phyloP scores from a whole-genome alignment of 2,113 vertebrate genomes.

The Myxocyprinus asiaticus region DNA sequence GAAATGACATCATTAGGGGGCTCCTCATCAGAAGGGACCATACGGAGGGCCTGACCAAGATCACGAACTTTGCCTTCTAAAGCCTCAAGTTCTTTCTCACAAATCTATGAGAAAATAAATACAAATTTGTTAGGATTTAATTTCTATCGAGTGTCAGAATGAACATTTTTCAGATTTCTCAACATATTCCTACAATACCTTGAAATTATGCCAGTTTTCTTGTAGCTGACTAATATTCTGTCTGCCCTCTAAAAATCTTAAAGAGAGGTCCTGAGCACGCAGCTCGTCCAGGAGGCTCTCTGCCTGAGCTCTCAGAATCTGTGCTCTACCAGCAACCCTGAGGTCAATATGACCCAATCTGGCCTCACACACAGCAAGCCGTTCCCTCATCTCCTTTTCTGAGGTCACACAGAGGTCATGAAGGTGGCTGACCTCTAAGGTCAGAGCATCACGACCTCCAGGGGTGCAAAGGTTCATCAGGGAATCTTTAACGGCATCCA shows the following conservation, averaged over 20 bases:
- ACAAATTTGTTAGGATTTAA: not conserved
- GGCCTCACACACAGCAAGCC: conserved; percentile 58
- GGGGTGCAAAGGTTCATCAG: conserved; percentile 68
- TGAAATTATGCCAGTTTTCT: conserved; percentile 71
- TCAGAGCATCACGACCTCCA: conserved; percentile 66
- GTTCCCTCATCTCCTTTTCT: conserved; percentile 62
- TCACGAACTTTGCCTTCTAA: conserved; percentile 62
- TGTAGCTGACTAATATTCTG: conserved; percentile 66
- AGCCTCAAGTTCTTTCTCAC: conserved; percentile 61
- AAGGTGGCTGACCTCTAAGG: conserved; percentile 68
- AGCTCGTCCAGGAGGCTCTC: conserved; percentile 70
- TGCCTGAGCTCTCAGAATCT: conserved; percentile 61
- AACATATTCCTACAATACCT: conserved; percentile 60
- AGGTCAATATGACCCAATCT: conserved; percentile 59
- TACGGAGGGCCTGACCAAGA: conserved; percentile 59
- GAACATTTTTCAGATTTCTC: not conserved
- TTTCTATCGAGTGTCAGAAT: conserved; percentile 2
- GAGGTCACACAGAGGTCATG: conserved; percentile 64
- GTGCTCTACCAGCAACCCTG: conserved; percentile 33
- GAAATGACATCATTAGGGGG: conserved; percentile 60
- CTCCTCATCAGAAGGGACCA: conserved; percentile 49
- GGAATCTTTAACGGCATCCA: conserved; percentile 64
- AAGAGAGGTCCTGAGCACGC: conserved; percentile 65
- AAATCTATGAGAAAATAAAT: conserved; percentile 58
- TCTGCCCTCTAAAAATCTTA: conserved; percentile 62